Evolutionary conservation across 2,888 invertebrate genomes (phyloP), one percentile per base, ranked within the genome.

Genomic region (Agrochola litura): DNA sequence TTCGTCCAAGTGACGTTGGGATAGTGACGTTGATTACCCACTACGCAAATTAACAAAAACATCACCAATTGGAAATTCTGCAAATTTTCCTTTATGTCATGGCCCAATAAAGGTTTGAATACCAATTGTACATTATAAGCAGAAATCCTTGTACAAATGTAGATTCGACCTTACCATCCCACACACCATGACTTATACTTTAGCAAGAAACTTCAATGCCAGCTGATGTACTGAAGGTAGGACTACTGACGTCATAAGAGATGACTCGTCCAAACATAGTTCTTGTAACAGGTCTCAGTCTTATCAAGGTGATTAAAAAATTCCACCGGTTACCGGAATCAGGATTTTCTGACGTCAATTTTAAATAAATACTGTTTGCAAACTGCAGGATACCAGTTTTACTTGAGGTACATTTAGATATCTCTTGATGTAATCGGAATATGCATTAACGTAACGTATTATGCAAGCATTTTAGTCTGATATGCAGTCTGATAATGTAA

Each of bases 181-280:
- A 72, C 65, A n/a, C 61, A 8, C 72, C 58, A 83, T 80, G 75
- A 75, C 74, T 58, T 72, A 37, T 73, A 43, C 56, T 25, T 81
- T 81, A 71, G 16, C 70, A 73, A 73, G 76, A 85, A 85, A 41
- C 46, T 58, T 71, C 76, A 85, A 81, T 73, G 76, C 43, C 78
- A 77, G 49, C 12, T 22, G 61, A 22, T 43, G 19, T 81, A 49
- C 52, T 14, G 22, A 41, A 10, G 43, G 46, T 25, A n/a, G 19
- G 19, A n/a, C 16, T 30, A 16, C 6, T 82, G 80, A 79, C 46
- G 70, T 82, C 84, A 82, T 60, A 16, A 12, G 8, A 12, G 12
- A 16, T 73, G 73, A 82, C 46, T 84, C 25, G 46, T 25, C 19
- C 49, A n/a, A 25, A 43, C 41, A 43, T 30, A 49, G 8, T 56